Evolutionary conservation across 2,797 vertebrate species (phyloP), one percentile per base, ranked within the genome.

Genomic region (Acanthis flammea): DNA sequence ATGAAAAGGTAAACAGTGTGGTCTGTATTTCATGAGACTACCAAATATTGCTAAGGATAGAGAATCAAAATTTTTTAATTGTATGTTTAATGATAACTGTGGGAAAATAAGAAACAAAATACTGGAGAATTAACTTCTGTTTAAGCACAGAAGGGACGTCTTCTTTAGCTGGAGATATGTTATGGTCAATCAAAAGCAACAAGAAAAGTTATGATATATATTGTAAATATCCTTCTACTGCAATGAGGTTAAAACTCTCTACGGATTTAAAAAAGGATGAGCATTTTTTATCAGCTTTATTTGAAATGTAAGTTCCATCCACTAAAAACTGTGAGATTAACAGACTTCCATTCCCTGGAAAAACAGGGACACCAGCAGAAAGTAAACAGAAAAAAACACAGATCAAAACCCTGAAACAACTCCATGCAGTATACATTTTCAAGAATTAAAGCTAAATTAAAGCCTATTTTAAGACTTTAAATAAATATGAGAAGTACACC

Each of bases 1-100:
- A 95, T 75, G 75, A 91, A 94, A 95, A 90, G 80, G 80, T 95
- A 95, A 95, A 94, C 86, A 89, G 24, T 65, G 65, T 67, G 47
- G 65, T 94, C 54, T 60, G 61, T 37, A 51, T 89, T 78, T 95
- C 80, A 94, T 87, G 41, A 68, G 55, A 92, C 67, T 81, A 85
- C 28, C 80, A 50, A 96, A 68, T 91, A 95, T 37, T 81, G 60
- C 67, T 62, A 73, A 19, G 28, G 23, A 70, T 12, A 90, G 28
- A 75, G 77, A 73, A 77, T 42, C 1, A 57, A 33, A 3, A 7
- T 19, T 28, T 35, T 27, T 25, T 7, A 5, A 42, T 23, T 51
- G 7, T n/a, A 41, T 33, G 14, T 31, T 63, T 73, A 79, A 63
- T 39, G 62, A 82, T 42, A 85, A 71, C 48, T 62, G 37, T 67